phyloP scores from a whole-genome alignment of 2,113 vertebrate genomes.

The Ammospiza nelsoni region DNA sequence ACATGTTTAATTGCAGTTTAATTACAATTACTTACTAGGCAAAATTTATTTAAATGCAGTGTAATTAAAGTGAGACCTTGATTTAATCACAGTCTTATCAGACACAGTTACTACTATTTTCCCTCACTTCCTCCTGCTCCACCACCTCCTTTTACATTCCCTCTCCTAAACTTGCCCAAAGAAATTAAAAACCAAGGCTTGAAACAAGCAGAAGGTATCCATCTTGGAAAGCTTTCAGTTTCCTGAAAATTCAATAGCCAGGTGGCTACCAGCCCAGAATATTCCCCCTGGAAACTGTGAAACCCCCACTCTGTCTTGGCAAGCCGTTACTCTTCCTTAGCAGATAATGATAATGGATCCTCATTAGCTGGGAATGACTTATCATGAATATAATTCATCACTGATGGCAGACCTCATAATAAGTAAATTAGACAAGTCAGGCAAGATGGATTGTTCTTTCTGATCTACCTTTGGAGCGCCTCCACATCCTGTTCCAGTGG shows the following conservation, averaged over 20 bases:
- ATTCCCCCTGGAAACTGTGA: slow-evolving; percentile 23
- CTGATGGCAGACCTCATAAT: slow-evolving; percentile 66
- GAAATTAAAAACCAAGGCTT: not conserved
- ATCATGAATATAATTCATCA: slow-evolving; percentile 67
- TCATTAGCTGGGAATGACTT: slow-evolving; percentile 72
- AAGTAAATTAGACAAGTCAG: slow-evolving; percentile 54
- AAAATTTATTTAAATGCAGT: slow-evolving; percentile 80
- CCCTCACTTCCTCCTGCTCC: not conserved
- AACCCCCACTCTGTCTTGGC: not conserved
- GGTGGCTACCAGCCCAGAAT: slow-evolving; percentile 33
- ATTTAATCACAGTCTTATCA: slow-evolving; percentile 81
- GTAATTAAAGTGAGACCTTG: slow-evolving; percentile 80
- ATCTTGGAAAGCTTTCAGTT: slow-evolving; percentile 5
- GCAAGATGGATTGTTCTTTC: slow-evolving; percentile 55
- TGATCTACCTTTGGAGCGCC: slow-evolving; percentile 26
- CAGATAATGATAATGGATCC: slow-evolving; percentile 62
- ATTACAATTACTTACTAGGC: slow-evolving; percentile 82
- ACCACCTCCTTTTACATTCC: not conserved
- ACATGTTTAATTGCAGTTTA: slow-evolving; percentile 82
- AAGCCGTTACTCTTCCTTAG: slow-evolving; percentile 27
- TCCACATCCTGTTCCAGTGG: slow-evolving; percentile 43
- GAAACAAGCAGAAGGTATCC: not conserved
- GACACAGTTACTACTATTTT: slow-evolving; percentile 58
- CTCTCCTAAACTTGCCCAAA: not conserved
- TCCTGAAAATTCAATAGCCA: not conserved